These are phyloP conservation scores for Lysiphlebus fabarum DNA, from an alignment of 1,140 invertebrate genomes.

Conservation along the genomic window DNA sequence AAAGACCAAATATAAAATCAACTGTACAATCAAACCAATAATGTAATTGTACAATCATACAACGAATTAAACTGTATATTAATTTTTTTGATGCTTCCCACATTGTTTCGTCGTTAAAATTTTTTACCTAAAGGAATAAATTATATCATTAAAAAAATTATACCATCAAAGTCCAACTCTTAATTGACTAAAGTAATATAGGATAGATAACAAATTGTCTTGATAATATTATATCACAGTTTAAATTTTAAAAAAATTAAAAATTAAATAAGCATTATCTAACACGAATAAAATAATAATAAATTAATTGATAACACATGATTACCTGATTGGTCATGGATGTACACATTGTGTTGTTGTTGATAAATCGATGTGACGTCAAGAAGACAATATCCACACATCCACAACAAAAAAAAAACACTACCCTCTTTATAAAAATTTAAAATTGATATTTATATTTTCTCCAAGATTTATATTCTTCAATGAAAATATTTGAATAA, in stretches of 20 bases:
- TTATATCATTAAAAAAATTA: not conserved
- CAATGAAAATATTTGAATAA: too few species aligned
- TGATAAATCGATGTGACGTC: not conserved
- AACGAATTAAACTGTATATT: conserved; percentile 30
- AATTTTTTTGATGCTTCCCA: conserved; percentile 31
- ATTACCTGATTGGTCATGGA: conserved; percentile 6
- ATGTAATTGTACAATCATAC: conserved; percentile 41
- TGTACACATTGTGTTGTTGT: conserved; percentile 8
- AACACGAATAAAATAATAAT: too few species aligned
- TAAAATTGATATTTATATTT: too few species aligned
- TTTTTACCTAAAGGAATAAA: conserved; percentile 16
- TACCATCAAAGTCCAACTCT: not conserved
- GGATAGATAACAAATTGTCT: not conserved
- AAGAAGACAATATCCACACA: too few species aligned
- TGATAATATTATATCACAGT: not conserved
- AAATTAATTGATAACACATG: not conserved
- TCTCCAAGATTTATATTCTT: too few species aligned
- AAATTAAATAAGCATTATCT: too few species aligned
- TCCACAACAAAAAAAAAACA: too few species aligned
- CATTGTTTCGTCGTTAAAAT: conserved; percentile 15
- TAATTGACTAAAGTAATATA: too few species aligned
- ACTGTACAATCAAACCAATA: conserved; percentile 48
- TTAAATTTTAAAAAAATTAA: not conserved
- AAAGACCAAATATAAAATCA: conserved; percentile 55
- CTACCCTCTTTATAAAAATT: too few species aligned